Evolutionary conservation across 2,888 invertebrate genomes (phyloP).

Genomic region (Thymelicus lineola): DNA sequence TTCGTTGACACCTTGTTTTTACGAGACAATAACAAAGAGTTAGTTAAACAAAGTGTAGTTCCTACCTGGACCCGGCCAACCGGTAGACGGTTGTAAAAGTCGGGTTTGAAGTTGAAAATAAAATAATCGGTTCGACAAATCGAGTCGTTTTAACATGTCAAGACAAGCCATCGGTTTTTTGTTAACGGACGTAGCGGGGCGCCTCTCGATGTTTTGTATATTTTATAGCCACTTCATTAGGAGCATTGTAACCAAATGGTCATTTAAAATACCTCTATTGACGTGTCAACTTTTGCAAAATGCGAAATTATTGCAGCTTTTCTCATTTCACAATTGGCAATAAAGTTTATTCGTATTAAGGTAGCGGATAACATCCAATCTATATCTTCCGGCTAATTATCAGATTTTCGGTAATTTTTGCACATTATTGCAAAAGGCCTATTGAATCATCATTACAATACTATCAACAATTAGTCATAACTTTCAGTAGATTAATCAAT

Average conservation of each 20-base stretch:
- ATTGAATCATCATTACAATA: background rate
- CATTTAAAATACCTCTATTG: slow-evolving; percentile 65
- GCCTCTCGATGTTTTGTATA: slow-evolving; percentile 74
- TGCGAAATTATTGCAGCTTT: slow-evolving; percentile 24
- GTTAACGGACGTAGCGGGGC: slow-evolving; percentile 66
- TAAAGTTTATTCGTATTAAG: background rate
- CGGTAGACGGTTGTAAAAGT: slow-evolving; percentile 48
- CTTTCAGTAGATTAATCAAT: slow-evolving; percentile 3
- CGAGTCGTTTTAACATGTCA: slow-evolving; percentile 77
- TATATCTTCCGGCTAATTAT: background rate
- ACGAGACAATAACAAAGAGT: slow-evolving; percentile 46
- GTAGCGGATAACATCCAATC: background rate
- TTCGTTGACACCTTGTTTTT: slow-evolving; percentile 24
- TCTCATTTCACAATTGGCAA: background rate
- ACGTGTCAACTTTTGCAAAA: slow-evolving; percentile 58
- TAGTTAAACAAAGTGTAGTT: slow-evolving; percentile 68
- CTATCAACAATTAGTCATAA: background rate
- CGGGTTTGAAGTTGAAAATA: slow-evolving; percentile 47
- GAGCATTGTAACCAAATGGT: slow-evolving; percentile 58
- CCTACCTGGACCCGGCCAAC: slow-evolving; percentile 58
- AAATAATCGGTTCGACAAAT: slow-evolving; percentile 77
- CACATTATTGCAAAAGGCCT: background rate
- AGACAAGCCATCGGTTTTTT: slow-evolving; percentile 76
- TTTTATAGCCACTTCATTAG: slow-evolving; percentile 79
- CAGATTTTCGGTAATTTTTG: background rate